Conservation (phyloP, 2,113 vertebrate genomes). For the Hucho hucho region DNA sequence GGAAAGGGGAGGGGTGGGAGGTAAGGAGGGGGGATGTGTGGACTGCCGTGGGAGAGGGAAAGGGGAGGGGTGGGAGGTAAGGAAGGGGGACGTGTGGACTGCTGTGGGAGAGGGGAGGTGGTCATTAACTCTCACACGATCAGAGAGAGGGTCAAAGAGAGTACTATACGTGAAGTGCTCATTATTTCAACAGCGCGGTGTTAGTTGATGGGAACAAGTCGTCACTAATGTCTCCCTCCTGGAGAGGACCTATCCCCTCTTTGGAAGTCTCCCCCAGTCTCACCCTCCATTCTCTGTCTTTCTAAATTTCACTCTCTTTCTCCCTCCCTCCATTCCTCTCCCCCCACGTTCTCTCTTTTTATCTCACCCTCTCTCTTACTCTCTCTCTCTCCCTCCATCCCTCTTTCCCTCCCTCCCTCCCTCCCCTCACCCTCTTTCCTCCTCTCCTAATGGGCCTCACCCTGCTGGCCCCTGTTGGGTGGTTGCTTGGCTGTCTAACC, state of each 20-base stretch:
- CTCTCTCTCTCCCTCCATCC: constrained; percentile 3
- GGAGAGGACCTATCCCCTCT: constrained; percentile 4
- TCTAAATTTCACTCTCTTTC: too few relatives aligned
- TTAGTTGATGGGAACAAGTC: constrained; percentile 1
- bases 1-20: too few relatives aligned
- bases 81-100: not conserved
- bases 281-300: too few relatives aligned
- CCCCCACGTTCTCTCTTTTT: not conserved
- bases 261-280: too few relatives aligned
- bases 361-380: constrained; percentile 1
- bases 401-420: not conserved
- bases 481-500: not conserved
- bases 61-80: not conserved
- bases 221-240: constrained; percentile 6
- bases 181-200: constrained; percentile 11
- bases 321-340: not conserved
- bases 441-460: not conserved
- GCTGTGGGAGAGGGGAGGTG: not conserved
- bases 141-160: not conserved
- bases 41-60: not conserved
- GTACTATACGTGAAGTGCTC: not conserved
- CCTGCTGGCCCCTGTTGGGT: not conserved
- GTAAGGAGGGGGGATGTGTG: not conserved
- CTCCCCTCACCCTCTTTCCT: not conserved
- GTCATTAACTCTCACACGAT: constrained; percentile 7